These are phyloP conservation scores for Cataglyphis cursor DNA, from an alignment of 2,888 invertebrate species.

Conservation along the genomic window DNA sequence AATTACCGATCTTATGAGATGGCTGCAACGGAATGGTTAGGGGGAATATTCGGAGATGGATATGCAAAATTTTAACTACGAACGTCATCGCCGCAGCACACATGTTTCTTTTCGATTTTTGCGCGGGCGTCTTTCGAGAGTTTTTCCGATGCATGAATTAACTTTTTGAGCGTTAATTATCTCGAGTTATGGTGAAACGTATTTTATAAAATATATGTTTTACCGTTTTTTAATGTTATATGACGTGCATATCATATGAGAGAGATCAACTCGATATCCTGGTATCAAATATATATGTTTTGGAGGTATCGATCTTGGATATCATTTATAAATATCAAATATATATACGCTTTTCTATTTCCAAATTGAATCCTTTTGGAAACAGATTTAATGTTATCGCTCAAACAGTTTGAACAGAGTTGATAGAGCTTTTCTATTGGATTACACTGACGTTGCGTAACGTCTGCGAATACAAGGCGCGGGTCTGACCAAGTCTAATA, in stretches of 20 bases:
- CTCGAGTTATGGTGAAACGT: slow-evolving; percentile 1
- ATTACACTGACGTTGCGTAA: slow-evolving; percentile 18
- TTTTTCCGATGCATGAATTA: slow-evolving; percentile 9
- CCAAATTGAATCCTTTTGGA: slow-evolving; percentile 24
- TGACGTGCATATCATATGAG: neutral
- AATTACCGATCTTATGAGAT: slow-evolving; percentile 30
- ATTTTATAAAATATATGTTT: neutral
- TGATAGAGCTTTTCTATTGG: neutral
- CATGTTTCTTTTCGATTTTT: slow-evolving; percentile 3
- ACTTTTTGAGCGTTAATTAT: slow-evolving; percentile 17
- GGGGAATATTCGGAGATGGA: slow-evolving; percentile 13
- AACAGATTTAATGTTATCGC: neutral
- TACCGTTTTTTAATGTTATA: slow-evolving; percentile 1
- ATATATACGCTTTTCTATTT: slow-evolving; percentile 17
- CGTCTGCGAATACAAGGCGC: slow-evolving; percentile 11
- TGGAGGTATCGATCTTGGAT: slow-evolving; percentile 13
- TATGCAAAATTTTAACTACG: slow-evolving; percentile 37
- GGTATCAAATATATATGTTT: slow-evolving; percentile 18
- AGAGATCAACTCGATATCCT: slow-evolving; percentile 6
- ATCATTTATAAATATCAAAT: slow-evolving; percentile 14
- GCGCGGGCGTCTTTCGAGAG: neutral
- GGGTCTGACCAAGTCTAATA: slow-evolving; percentile 52
- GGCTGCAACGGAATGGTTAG: slow-evolving; percentile 16
- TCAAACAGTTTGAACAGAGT: neutral
- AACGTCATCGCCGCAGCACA: slow-evolving; percentile 16